Evolutionary conservation across 2,888 invertebrate species (phyloP).

Genomic region (Theodoxus fluviatilis): DNA sequence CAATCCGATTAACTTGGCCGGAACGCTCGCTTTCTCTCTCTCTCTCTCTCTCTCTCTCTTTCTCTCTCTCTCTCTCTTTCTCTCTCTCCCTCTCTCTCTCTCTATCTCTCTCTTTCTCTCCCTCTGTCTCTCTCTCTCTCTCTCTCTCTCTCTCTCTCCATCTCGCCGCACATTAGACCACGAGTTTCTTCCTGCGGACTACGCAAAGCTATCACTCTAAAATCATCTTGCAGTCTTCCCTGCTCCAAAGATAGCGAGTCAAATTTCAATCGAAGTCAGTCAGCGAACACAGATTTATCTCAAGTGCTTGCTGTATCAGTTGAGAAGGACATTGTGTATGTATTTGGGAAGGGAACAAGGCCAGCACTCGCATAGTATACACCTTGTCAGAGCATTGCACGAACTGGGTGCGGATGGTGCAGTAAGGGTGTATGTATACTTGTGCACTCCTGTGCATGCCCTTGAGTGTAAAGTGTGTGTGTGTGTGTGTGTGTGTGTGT

Average conservation of each 20-base stretch:
- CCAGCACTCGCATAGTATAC: too few relatives aligned
- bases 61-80: not conserved
- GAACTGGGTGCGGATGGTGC: too few relatives aligned
- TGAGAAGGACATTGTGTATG: too few relatives aligned
- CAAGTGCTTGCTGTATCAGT: too few relatives aligned
- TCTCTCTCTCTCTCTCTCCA: constrained; percentile 20
- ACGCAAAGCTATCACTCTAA: not conserved
- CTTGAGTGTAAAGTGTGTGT: too few relatives aligned
- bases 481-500: too few relatives aligned
- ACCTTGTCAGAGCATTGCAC: too few relatives aligned
- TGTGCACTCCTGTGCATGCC: too few relatives aligned
- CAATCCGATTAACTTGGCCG: too few relatives aligned
- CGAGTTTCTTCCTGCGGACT: not conserved
- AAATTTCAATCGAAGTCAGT: not conserved
- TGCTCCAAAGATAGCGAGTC: not conserved
- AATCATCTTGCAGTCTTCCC: not conserved
- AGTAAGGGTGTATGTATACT: too few relatives aligned
- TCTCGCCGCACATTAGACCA: not conserved
- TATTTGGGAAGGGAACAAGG: too few relatives aligned
- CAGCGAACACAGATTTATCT: too few relatives aligned
- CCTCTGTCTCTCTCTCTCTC: not conserved
- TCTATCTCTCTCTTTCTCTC: not conserved
- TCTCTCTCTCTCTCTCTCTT: not conserved
- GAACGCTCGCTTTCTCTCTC: not conserved
- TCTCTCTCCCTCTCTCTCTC: not conserved